A percentile compares a stretch with the other conserved stretches of the same genome.
phyloP scores from a whole-genome alignment of 2,113 vertebrate genomes.

The Rhinolophus ferrumequinum region DNA sequence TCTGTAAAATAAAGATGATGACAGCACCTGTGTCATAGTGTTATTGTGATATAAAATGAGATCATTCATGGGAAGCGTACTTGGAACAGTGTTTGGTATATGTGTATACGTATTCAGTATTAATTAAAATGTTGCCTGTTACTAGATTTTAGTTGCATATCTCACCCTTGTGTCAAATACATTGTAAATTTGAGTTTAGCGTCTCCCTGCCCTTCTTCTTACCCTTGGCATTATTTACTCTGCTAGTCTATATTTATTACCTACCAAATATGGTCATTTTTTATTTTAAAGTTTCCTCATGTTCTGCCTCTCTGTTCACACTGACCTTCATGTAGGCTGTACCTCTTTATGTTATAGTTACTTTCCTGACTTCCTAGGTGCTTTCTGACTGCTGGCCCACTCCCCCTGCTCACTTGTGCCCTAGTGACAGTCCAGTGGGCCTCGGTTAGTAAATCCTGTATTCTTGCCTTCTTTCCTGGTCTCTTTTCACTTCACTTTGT shows the following conservation, averaged over 20 bases:
- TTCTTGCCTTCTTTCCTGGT: background rate
- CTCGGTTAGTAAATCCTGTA: background rate
- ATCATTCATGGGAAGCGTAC: background rate
- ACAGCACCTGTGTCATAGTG: background rate
- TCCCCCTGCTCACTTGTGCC: background rate
- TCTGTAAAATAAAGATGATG: slow-evolving; percentile 4
- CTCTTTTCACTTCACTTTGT: background rate
- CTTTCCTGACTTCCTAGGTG: background rate
- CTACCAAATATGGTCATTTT: background rate
- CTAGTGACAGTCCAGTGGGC: background rate
- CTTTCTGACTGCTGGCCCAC: background rate
- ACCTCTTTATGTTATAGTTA: background rate
- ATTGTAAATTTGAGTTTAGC: background rate
- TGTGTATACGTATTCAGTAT: background rate
- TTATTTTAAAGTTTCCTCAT: background rate
- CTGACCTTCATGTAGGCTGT: background rate
- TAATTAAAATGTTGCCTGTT: background rate
- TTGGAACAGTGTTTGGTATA: background rate
- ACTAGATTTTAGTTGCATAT: background rate
- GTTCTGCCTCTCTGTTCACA: background rate
- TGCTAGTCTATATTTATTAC: background rate
- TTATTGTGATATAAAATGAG: slow-evolving; percentile 13
- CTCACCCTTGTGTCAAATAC: background rate
- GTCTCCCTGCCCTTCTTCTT: background rate
- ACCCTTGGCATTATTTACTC: background rate